phyloP scores from a whole-genome alignment of 2,113 vertebrate genomes.

The Trogon melanurus region DNA sequence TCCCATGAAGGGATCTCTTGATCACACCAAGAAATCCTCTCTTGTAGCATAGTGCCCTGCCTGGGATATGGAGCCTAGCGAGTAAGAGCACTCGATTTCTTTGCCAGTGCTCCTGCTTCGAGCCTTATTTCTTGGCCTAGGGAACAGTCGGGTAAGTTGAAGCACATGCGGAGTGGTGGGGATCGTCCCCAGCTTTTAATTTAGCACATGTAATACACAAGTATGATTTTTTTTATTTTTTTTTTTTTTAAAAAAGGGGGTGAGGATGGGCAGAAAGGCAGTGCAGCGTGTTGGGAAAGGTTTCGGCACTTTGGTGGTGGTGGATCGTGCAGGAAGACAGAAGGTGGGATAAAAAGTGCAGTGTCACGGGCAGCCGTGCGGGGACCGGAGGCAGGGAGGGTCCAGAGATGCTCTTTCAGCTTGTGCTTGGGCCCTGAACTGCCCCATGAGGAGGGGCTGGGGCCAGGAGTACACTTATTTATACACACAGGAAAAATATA shows the following conservation, averaged over 20 bases:
- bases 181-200: neutral
- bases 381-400: neutral
- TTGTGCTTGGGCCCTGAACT: neutral
- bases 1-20: neutral
- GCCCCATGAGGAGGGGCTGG: neutral
- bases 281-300: neutral
- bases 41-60: neutral
- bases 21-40: neutral
- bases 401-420: neutral
- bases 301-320: neutral
- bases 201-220: neutral
- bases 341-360: neutral
- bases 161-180: fast-evolving
- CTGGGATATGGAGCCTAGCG: neutral
- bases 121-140: neutral
- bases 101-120: neutral
- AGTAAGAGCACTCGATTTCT: neutral
- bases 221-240: too few species aligned
- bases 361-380: neutral
- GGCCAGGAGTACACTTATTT: neutral
- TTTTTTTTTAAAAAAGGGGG: too few species aligned
- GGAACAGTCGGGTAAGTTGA: neutral
- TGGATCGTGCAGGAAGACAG: neutral
- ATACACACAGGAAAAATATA: neutral
- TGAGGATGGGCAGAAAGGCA: neutral